These are phyloP conservation scores for Polyommatus iphigenia DNA, from an alignment of 2,888 invertebrate species.

Conservation along the genomic window DNA sequence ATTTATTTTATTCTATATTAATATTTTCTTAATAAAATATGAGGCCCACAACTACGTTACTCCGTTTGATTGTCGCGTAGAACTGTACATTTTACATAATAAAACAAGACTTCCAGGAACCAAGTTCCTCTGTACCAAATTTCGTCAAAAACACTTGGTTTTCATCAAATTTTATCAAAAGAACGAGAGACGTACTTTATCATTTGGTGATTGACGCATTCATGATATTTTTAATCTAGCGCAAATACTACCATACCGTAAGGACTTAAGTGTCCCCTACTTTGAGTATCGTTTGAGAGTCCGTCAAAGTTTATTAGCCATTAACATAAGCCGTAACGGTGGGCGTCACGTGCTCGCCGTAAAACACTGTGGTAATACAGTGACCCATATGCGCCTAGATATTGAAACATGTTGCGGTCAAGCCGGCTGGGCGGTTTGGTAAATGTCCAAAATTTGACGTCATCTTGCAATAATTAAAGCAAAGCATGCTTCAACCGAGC, in stretches of 20 bases:
- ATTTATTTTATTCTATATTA: too few relatives aligned
- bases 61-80: too few relatives aligned
- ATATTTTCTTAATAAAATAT: too few relatives aligned
- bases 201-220: not conserved
- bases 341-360: slow-evolving; percentile 6
- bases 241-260: not conserved
- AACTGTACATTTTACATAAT: too few relatives aligned
- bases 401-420: not conserved
- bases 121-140: too few relatives aligned
- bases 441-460: not conserved
- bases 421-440: not conserved
- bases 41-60: too few relatives aligned
- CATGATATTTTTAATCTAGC: not conserved
- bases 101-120: too few relatives aligned
- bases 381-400: slow-evolving; percentile 14
- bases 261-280: not conserved
- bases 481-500: too few relatives aligned
- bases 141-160: too few relatives aligned
- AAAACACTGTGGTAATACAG: not conserved
- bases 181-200: too few relatives aligned
- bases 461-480: not conserved
- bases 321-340: slow-evolving; percentile 2
- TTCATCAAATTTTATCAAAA: too few relatives aligned
- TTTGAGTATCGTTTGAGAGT: not conserved
- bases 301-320: not conserved